These are phyloP conservation scores for Paelopatides confundens DNA, from an alignment of 53 echinoderm and acorn worm species.

Conservation along the genomic window DNA sequence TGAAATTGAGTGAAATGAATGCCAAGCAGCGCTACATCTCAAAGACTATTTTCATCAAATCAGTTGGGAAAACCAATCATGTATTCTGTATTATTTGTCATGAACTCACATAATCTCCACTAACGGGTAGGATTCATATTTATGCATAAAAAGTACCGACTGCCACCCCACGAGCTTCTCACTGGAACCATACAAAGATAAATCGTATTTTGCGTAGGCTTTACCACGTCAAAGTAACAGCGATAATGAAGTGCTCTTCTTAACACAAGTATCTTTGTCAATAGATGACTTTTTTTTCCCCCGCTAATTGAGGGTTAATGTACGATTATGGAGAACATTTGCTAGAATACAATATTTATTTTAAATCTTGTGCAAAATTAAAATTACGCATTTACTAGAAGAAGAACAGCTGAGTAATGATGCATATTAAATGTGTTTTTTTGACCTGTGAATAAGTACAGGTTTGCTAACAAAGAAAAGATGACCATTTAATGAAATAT, in stretches of 20 bases:
- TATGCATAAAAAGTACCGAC: slow-evolving; percentile 20
- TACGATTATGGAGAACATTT: background rate
- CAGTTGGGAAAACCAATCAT: slow-evolving; percentile 28
- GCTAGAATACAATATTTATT: background rate
- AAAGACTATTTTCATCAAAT: background rate
- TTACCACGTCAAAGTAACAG: background rate
- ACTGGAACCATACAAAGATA: slow-evolving; percentile 1
- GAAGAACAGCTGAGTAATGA: background rate
- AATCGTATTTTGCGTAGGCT: background rate
- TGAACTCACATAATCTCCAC: slow-evolving; percentile 9
- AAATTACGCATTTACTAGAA: background rate
- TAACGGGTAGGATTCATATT: slow-evolving; percentile 10
- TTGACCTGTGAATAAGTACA: background rate
- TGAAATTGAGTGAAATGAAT: slow-evolving; percentile 8
- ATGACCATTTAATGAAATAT: too few relatives aligned
- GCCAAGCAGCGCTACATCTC: background rate
- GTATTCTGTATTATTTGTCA: background rate
- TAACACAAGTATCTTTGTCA: too few relatives aligned
- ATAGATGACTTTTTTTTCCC: background rate
- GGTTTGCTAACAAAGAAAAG: too few relatives aligned
- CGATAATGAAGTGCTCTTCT: too few relatives aligned
- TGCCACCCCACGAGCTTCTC: background rate
- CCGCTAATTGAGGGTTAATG: background rate
- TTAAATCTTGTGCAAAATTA: background rate
- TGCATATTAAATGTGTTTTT: background rate